A percentile compares a stretch with the other conserved stretches of the same genome.
phyloP scores from a whole-genome alignment of 2,113 vertebrate species.

The Lagenorhynchus albirostris region DNA sequence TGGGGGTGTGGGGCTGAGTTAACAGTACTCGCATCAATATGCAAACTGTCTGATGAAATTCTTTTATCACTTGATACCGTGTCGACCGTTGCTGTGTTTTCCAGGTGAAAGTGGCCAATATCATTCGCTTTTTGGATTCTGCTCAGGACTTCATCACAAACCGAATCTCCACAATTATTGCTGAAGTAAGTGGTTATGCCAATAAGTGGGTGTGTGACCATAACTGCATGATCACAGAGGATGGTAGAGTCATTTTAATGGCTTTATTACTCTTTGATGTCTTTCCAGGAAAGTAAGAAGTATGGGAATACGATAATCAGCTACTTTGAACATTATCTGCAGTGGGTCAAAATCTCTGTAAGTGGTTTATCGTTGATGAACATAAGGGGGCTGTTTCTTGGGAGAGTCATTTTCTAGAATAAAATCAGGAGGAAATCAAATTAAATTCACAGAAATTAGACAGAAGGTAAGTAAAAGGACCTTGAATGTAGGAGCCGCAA shows the following conservation, averaged over 20 bases:
- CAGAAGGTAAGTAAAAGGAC: not conserved
- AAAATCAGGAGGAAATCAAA: not conserved
- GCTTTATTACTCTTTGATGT: slow-evolving; percentile 29
- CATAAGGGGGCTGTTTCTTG: not conserved
- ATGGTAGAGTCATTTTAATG: not conserved
- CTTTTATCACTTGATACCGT: accelerated
- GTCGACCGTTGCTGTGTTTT: not conserved
- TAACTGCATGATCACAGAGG: not conserved
- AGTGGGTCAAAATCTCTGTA: slow-evolving; percentile 92
- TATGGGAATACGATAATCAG: slow-evolving; percentile 86
- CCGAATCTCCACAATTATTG: slow-evolving; percentile 85
- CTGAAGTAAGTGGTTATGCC: slow-evolving; percentile 79
- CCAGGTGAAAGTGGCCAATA: slow-evolving; percentile 86
- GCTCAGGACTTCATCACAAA: slow-evolving; percentile 90
- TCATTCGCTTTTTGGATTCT: slow-evolving; percentile 84
- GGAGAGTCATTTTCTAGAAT: not conserved
- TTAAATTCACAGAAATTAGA: not conserved
- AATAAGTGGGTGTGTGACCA: not conserved
- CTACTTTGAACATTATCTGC: slow-evolving; percentile 91
- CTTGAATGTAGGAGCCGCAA: not conserved
- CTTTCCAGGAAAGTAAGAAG: slow-evolving; percentile 87
- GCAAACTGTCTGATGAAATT: not conserved
- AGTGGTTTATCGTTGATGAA: slow-evolving; percentile 73
- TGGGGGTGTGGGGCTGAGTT: too few relatives aligned
- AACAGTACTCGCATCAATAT: accelerated